These are phyloP conservation scores for Protophormia terraenovae DNA, from an alignment of 2,888 invertebrate species.

Conservation along the genomic window DNA sequence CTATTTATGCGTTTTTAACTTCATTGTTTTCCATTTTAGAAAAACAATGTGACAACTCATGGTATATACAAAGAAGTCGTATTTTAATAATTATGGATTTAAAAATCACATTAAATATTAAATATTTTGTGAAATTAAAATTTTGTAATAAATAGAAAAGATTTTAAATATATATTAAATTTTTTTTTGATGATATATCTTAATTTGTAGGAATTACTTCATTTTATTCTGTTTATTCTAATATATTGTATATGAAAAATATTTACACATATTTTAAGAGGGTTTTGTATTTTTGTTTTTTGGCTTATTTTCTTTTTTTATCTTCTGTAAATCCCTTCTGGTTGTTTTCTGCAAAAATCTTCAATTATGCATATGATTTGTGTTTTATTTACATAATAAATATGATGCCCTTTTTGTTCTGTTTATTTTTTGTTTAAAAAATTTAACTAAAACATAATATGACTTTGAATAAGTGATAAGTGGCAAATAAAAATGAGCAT, in stretches of 20 bases:
- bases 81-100: too few relatives aligned
- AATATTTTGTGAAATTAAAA: too few relatives aligned
- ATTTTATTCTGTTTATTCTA: not conserved
- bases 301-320: not conserved
- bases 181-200: too few relatives aligned
- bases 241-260: not conserved
- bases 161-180: too few relatives aligned
- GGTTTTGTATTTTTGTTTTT: not conserved
- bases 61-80: not conserved
- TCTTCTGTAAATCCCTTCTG: conserved; percentile 35
- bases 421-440: not conserved
- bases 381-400: conserved; percentile 59
- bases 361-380: conserved; percentile 63
- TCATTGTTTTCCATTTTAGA: not conserved
- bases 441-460: conserved; percentile 7
- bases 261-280: not conserved
- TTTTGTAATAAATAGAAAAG: too few relatives aligned
- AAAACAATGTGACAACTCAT: not conserved
- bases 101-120: too few relatives aligned
- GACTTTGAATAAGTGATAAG: conserved; percentile 38
- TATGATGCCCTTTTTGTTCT: conserved; percentile 34
- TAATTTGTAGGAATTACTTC: not conserved
- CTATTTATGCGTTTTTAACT: conserved; percentile 43
- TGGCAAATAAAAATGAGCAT: conserved; percentile 30
- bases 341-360: conserved; percentile 45